phyloP scores from a whole-genome alignment of 2,113 vertebrate species.

The Pachypanchax playfairii region DNA sequence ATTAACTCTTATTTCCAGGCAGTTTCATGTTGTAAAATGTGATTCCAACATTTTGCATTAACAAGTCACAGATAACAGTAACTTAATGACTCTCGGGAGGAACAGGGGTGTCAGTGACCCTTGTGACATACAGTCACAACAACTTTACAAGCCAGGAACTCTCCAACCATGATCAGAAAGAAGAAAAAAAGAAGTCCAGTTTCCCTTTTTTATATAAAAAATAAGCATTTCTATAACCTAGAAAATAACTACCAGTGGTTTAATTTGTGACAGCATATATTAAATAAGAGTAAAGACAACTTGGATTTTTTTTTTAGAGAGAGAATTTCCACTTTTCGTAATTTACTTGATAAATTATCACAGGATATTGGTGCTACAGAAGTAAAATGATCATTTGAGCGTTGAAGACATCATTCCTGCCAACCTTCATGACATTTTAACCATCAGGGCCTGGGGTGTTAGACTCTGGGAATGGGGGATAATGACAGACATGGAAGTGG shows the following conservation, averaged over 20 bases:
- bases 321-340: slow-evolving; percentile 12
- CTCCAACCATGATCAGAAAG: too few relatives aligned
- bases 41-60: too few relatives aligned
- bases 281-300: slow-evolving; percentile 5
- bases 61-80: too few relatives aligned
- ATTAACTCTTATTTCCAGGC: too few relatives aligned
- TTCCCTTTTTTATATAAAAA: too few relatives aligned
- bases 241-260: background rate
- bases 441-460: slow-evolving; percentile 41
- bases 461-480: slow-evolving; percentile 36
- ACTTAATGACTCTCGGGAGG: too few relatives aligned
- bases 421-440: slow-evolving; percentile 61
- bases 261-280: background rate
- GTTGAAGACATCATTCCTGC: slow-evolving; percentile 37
- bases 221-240: background rate
- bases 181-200: too few relatives aligned
- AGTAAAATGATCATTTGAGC: slow-evolving; percentile 32
- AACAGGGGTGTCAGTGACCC: too few relatives aligned
- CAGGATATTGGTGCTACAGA: slow-evolving; percentile 20
- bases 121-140: too few relatives aligned
- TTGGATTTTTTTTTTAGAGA: slow-evolving; percentile 16
- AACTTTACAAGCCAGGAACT: too few relatives aligned
- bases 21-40: too few relatives aligned
- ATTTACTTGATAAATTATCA: slow-evolving; percentile 20
- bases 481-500: slow-evolving; percentile 41